These are phyloP conservation scores for Cataglyphis hispanica DNA, from an alignment of 1,140 invertebrate genomes.

Conservation along the genomic window DNA sequence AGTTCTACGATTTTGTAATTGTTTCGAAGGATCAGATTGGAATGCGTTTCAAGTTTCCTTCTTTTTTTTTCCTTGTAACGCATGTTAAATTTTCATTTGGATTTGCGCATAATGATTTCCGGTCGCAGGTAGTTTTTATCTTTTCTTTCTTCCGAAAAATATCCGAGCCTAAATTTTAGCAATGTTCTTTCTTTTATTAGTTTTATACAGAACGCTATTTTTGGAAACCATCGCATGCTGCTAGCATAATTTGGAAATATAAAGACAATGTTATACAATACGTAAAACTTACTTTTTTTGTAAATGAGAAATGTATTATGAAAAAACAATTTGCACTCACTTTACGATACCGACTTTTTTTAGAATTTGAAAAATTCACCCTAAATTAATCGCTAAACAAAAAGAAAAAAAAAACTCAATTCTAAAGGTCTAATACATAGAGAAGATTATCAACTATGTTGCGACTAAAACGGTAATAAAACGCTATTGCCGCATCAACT, in stretches of 20 bases:
- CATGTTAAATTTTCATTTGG: too few species aligned
- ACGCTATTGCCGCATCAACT: conserved; percentile 32
- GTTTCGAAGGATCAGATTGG: too few species aligned
- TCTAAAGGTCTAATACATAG: conserved; percentile 12
- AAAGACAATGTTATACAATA: too few species aligned
- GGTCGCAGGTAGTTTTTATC: too few species aligned
- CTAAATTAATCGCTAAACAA: background rate
- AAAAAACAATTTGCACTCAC: background rate
- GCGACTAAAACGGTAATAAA: conserved; percentile 32
- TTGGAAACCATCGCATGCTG: background rate
- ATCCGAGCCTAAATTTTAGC: too few species aligned
- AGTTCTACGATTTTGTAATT: too few species aligned
- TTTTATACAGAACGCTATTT: background rate
- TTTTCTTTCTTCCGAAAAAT: background rate
- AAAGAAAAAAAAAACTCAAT: background rate
- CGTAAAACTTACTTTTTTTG: background rate
- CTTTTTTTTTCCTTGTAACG: too few species aligned
- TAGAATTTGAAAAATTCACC: background rate
- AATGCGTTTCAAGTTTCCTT: too few species aligned
- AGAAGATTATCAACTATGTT: conserved; percentile 46
- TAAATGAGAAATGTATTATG: background rate
- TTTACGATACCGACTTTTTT: background rate
- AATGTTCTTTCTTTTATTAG: background rate
- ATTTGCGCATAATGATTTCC: too few species aligned
- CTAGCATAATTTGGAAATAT: too few species aligned